Evolutionary conservation across 2,888 invertebrate genomes (phyloP).

Genomic region (Drosophila mercatorum): DNA sequence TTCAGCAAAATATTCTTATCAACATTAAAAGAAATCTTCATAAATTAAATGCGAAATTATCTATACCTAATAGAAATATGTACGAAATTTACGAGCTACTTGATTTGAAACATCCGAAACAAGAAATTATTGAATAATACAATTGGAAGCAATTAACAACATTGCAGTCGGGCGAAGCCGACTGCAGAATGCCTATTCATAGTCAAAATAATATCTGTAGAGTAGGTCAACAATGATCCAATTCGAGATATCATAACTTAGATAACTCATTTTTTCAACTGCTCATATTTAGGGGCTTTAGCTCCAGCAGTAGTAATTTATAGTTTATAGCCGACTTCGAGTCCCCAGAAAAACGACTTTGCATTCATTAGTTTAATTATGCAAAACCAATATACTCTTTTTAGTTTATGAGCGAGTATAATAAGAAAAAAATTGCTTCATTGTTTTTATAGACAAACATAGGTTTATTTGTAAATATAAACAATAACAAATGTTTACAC

Average conservation of each 20-base stretch:
- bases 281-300: too few relatives aligned
- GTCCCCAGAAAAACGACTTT: too few relatives aligned
- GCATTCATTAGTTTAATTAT: too few relatives aligned
- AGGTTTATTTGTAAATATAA: constrained; percentile 70
- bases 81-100: constrained; percentile 35
- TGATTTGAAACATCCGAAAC: constrained; percentile 12
- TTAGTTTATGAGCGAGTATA: neutral
- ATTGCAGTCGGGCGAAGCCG: neutral
- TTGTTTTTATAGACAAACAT: constrained; percentile 44
- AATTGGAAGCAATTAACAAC: neutral
- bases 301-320: too few relatives aligned
- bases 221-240: neutral
- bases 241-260: too few relatives aligned
- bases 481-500: constrained; percentile 70
- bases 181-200: neutral
- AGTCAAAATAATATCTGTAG: neutral
- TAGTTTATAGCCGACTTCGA: too few relatives aligned
- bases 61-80: constrained; percentile 2
- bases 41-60: constrained; percentile 1
- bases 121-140: neutral
- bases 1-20: neutral
- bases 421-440: constrained; percentile 5
- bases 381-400: neutral
- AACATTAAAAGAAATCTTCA: constrained; percentile 2
- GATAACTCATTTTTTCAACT: too few relatives aligned